These are phyloP conservation scores for Antennarius maculatus DNA, from an alignment of 2,797 vertebrate genomes.

Conservation along the genomic window DNA sequence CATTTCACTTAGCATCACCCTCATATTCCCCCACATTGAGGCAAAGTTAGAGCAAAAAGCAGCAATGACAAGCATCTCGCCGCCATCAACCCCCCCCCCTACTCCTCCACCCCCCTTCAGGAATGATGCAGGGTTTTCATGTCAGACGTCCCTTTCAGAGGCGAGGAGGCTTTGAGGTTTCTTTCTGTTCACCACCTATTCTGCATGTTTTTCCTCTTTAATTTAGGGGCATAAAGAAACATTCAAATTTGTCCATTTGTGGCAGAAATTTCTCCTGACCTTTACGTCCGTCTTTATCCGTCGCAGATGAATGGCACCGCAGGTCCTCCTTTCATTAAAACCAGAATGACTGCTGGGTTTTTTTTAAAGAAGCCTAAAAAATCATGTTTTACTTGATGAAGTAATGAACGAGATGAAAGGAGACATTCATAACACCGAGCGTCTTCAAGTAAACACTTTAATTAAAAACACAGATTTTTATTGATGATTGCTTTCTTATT, in stretches of 20 bases:
- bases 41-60: slow-evolving; percentile 66
- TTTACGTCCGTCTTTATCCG: slow-evolving; percentile 14
- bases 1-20: slow-evolving; percentile 87
- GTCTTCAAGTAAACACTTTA: slow-evolving; percentile 8
- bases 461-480: slow-evolving; percentile 8
- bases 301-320: slow-evolving; percentile 8
- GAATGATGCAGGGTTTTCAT: slow-evolving; percentile 58
- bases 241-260: slow-evolving; percentile 5
- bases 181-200: slow-evolving; percentile 47
- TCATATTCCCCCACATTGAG: slow-evolving; percentile 71
- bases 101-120: slow-evolving; percentile 32
- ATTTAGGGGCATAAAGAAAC: slow-evolving; percentile 24
- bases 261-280: slow-evolving; percentile 7
- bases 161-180: slow-evolving; percentile 42
- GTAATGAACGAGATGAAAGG: not conserved
- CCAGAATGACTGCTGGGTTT: not conserved
- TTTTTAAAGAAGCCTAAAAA: not conserved
- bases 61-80: slow-evolving; percentile 69
- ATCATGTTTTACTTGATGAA: slow-evolving; percentile 16
- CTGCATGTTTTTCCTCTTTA: slow-evolving; percentile 15
- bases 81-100: slow-evolving; percentile 33
- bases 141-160: slow-evolving; percentile 54
- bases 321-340: slow-evolving; percentile 5
- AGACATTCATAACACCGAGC: not conserved
- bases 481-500: slow-evolving; percentile 9